These are phyloP conservation scores for Sebastes hubbsi DNA, from an alignment of 2,797 vertebrate species.

Conservation along the genomic window DNA sequence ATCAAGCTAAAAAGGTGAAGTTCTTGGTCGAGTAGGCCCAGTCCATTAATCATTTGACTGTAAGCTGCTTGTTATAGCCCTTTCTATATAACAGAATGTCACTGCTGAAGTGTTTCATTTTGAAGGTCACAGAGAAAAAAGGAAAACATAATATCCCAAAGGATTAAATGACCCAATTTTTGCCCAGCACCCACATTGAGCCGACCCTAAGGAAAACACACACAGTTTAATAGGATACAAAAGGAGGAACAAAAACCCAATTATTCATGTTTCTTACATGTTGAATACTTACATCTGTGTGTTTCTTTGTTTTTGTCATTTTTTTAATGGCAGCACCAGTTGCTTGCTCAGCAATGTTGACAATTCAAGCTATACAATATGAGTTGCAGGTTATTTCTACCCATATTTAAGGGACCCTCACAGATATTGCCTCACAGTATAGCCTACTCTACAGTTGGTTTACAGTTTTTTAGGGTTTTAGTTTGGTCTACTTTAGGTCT, in stretches of 20 bases:
- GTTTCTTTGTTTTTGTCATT: background rate
- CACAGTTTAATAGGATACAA: slow-evolving; percentile 43
- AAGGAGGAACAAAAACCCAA: slow-evolving; percentile 11
- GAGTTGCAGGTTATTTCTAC: background rate
- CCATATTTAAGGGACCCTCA: background rate
- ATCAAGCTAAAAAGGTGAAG: background rate
- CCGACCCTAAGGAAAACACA: slow-evolving; percentile 40
- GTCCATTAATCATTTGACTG: slow-evolving; percentile 3
- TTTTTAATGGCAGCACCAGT: background rate
- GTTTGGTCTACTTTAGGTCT: background rate
- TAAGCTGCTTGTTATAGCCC: background rate
- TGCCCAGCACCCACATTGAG: slow-evolving; percentile 57
- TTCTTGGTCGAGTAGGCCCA: background rate
- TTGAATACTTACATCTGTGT: background rate
- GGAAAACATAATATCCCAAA: slow-evolving; percentile 53
- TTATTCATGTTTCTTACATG: background rate
- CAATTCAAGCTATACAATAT: background rate
- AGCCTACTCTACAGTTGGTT: background rate
- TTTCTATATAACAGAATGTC: slow-evolving; percentile 41
- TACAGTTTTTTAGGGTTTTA: background rate
- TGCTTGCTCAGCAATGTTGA: background rate
- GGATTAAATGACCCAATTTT: slow-evolving; percentile 75
- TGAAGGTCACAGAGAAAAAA: slow-evolving; percentile 69
- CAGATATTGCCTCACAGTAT: background rate
- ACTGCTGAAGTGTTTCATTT: slow-evolving; percentile 48